Evolutionary conservation across 1,140 invertebrate genomes (phyloP).

Genomic region (Drosophila littoralis): DNA sequence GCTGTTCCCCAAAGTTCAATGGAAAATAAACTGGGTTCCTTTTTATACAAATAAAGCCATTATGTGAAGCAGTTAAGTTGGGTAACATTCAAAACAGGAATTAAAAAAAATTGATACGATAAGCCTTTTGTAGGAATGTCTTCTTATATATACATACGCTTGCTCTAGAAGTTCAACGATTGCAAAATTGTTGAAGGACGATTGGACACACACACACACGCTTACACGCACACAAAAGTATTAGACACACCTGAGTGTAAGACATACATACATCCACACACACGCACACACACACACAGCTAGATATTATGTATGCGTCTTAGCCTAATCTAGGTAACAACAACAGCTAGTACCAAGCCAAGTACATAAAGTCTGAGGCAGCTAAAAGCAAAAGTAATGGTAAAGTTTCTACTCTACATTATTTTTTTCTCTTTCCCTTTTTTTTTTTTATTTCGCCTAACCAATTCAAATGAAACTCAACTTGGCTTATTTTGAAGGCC

Average conservation of each 20-base stretch:
- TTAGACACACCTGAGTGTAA: constrained; percentile 28
- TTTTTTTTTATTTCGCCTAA: constrained; percentile 55
- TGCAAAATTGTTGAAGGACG: constrained; percentile 54
- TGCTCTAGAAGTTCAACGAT: constrained; percentile 21
- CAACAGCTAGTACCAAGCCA: constrained; percentile 12
- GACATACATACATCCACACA: neutral
- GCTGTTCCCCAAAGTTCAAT: too few species aligned
- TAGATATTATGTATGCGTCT: constrained; percentile 25
- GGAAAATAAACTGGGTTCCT: neutral
- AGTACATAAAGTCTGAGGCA: constrained; percentile 38
- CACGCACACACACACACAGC: neutral
- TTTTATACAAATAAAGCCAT: too few species aligned
- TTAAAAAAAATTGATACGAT: too few species aligned
- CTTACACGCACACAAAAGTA: constrained; percentile 18
- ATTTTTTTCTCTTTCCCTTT: constrained; percentile 4
- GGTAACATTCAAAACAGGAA: too few species aligned
- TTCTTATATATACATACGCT: neutral
- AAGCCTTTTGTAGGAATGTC: too few species aligned
- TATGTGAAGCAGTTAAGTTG: too few species aligned
- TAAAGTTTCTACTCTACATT: constrained; percentile 51
- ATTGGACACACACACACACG: constrained; percentile 12
- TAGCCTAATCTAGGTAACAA: constrained; percentile 44
- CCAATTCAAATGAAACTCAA: constrained; percentile 67
- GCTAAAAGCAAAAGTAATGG: constrained; percentile 73
- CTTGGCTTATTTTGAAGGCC: constrained; percentile 66